Evolutionary conservation across 2,888 invertebrate genomes (phyloP).

Genomic region (Nasonia oneida): DNA sequence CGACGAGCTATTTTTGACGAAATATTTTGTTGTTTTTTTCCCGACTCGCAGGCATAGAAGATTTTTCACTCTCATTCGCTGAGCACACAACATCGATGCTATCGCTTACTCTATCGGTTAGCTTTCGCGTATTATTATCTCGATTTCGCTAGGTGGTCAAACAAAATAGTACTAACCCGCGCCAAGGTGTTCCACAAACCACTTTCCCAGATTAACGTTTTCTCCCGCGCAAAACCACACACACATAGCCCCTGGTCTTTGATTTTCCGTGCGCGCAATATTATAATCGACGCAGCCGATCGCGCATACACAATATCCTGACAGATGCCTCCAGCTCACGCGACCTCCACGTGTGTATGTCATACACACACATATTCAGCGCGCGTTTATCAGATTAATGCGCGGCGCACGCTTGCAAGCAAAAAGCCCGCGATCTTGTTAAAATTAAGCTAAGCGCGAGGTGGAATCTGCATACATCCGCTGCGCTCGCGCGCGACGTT

Average conservation of each 20-base stretch:
- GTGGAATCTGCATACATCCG: conserved; percentile 24
- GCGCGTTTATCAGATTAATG: conserved; percentile 56
- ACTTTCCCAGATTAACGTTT: conserved; percentile 48
- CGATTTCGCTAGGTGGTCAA: conserved; percentile 18
- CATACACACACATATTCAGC: neutral
- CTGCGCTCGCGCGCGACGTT: neutral
- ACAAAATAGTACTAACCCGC: conserved; percentile 30
- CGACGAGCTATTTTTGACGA: neutral
- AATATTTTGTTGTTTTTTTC: neutral
- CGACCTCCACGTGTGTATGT: conserved; percentile 14
- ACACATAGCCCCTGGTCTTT: conserved; percentile 20
- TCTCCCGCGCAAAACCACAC: neutral
- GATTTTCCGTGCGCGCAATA: conserved; percentile 44
- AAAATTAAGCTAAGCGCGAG: conserved; percentile 35
- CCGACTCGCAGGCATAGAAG: neutral
- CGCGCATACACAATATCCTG: conserved; percentile 33
- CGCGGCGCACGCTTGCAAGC: conserved; percentile 24
- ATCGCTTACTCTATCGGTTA: neutral
- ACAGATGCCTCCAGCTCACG: conserved; percentile 52
- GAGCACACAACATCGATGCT: neutral
- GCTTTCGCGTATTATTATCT: conserved; percentile 11
- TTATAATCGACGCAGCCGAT: conserved; percentile 55
- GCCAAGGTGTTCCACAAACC: conserved; percentile 23
- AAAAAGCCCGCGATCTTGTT: conserved; percentile 40
- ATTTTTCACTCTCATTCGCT: neutral